Base-by-base conservation (phyloP, 2,113 vertebrate species). In the Campylorhamphus procurvoides region DNA sequence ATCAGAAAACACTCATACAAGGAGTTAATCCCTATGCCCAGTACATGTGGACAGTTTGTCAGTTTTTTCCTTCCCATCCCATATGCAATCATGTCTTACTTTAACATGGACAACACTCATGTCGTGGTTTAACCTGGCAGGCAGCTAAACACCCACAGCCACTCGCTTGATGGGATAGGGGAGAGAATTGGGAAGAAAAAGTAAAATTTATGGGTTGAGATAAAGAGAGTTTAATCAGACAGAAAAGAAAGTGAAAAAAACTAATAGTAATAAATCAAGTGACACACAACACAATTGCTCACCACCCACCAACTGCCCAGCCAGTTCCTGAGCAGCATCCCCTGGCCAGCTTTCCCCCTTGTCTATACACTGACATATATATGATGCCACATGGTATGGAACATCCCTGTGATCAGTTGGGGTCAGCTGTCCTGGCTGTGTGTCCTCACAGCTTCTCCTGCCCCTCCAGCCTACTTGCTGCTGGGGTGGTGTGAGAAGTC, bases 381-480 rank as follows among this genome's bases (percentile, higher is more conserved):
- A 46, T 14, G 39, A 40, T 39, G 23, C 18, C 44, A 59, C 2
- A 25, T 0, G 11, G 24, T n/a, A 16, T n/a, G n/a, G 14, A n/a
- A 60, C 7, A 35, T 5, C 29, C 19, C 46, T 40, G 16, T 40
- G 27, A 28, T 3, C 52, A 44, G 14, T 0, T n/a, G 23, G 33
- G 52, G 10, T 20, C 62, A 75, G 28, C 13, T 60, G 12, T 29
- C 42, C 13, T 39, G 24, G 16, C n/a, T 52, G 5, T 29, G 19
- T 46, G 28, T 28, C n/a, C n/a, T 68, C 24, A 18, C 16, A 60
- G 2, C 27, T 59, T 39, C 69, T 44, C 42, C 13, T 68, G 52
- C 10, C n/a, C 39, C 23, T 1, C 0, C 60, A 46, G 33, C 23
- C 46, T 46, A 28, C n/a, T 52, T 6, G 9, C 29, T 33, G 27